These are phyloP conservation scores for Ommatoiulus sabulosus DNA, from an alignment of 2,888 invertebrate genomes.

Conservation along the genomic window DNA sequence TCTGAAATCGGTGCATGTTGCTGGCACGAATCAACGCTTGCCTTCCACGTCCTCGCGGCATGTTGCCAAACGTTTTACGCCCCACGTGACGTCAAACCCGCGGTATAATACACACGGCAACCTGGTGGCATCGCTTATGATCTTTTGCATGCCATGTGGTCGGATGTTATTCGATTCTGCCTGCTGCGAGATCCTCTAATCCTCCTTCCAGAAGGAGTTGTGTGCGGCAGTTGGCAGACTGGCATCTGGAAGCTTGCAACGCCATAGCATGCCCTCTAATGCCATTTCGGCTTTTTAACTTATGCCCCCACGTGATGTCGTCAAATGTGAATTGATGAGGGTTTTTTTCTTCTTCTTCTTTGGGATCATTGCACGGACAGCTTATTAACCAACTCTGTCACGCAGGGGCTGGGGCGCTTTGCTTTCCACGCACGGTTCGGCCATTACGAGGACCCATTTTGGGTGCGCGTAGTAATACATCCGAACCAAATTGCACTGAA, in stretches of 20 bases:
- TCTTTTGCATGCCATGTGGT: constrained; percentile 36
- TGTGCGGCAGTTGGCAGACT: background rate
- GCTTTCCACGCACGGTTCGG: background rate
- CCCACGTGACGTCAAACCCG: background rate
- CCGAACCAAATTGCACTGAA: background rate
- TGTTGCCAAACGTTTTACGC: background rate
- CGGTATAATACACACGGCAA: background rate
- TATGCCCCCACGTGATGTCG: constrained; percentile 38
- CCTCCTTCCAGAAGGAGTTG: constrained; percentile 29
- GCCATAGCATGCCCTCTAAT: background rate
- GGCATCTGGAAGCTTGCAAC: background rate
- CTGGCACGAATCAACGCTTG: too few relatives aligned
- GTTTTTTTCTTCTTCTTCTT: background rate
- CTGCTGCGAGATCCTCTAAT: constrained; percentile 33
- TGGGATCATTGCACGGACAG: background rate
- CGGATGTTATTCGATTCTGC: constrained; percentile 22
- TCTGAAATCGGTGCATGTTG: too few relatives aligned
- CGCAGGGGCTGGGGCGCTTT: constrained; percentile 34
- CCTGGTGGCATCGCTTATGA: constrained; percentile 14
- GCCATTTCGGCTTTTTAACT: background rate
- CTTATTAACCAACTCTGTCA: constrained; percentile 8
- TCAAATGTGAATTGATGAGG: constrained; percentile 39
- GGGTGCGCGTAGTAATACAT: constrained; percentile 10
- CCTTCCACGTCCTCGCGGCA: background rate
- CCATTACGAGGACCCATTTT: constrained; percentile 20